A percentile compares a stretch with the other conserved stretches of the same genome.
These are phyloP conservation scores for Tricholaema leucomelas DNA, from an alignment of 2,113 vertebrate species.

Conservation along the genomic window DNA sequence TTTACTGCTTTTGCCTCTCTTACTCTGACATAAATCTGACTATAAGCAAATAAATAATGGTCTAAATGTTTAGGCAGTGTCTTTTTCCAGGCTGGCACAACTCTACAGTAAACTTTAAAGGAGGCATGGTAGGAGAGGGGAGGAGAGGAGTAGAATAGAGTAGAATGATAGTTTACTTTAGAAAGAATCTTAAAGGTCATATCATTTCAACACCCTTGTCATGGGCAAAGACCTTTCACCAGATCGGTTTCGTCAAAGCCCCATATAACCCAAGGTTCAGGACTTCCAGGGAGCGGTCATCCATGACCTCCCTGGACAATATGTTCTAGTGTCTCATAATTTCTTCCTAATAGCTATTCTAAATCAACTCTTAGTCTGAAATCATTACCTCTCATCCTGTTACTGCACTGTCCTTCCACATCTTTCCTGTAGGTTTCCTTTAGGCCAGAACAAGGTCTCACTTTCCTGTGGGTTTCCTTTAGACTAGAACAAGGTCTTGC, in stretches of 20 bases:
- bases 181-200: neutral
- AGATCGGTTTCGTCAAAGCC: neutral
- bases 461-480: neutral
- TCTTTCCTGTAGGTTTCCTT: neutral
- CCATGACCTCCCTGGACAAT: neutral
- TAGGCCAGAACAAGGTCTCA: neutral
- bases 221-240: neutral
- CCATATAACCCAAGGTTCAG: neutral
- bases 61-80: neutral
- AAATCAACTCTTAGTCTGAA: neutral
- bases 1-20: constrained; percentile 45
- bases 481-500: neutral
- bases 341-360: neutral
- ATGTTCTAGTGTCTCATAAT: neutral
- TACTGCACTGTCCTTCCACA: neutral
- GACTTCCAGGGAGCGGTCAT: neutral
- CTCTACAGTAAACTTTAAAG: neutral
- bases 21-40: constrained; percentile 28
- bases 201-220: neutral
- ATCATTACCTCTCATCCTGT: neutral
- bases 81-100: neutral
- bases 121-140: neutral
- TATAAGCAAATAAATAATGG: constrained; percentile 32
- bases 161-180: neutral
- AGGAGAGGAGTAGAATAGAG: too few species aligned